A percentile compares a stretch with the other conserved stretches of the same genome.
These are phyloP conservation scores for Cebus imitator DNA, from an alignment of 2,113 vertebrate genomes.

Conservation along the genomic window DNA sequence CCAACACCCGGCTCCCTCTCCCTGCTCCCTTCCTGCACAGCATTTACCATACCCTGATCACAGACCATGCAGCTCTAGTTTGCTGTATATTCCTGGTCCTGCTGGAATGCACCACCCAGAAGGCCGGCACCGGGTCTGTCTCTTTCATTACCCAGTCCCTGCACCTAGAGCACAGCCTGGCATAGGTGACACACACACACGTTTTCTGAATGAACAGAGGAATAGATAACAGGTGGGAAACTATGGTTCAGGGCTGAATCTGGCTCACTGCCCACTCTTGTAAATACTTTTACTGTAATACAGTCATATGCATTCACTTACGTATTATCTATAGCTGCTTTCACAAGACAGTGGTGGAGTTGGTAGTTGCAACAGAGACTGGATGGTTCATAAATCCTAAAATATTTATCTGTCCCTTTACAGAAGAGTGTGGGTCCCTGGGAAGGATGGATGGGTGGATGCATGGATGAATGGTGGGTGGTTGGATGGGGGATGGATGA, in stretches of 20 bases:
- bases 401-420: background rate
- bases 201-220: background rate
- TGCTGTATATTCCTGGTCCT: background rate
- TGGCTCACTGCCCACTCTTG: no score
- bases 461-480: no score
- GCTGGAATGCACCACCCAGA: background rate
- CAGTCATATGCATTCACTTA: background rate
- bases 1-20: background rate
- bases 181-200: background rate
- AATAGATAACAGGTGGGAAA: background rate
- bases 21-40: background rate
- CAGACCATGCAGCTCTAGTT: rapidly evolving
- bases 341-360: background rate
- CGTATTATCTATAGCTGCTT: rapidly evolving
- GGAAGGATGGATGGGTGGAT: background rate
- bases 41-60: rapidly evolving
- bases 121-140: background rate
- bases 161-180: background rate
- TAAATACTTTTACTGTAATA: no score
- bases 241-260: background rate
- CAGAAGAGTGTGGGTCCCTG: background rate
- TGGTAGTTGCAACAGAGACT: background rate
- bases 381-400: background rate
- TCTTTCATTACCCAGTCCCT: background rate
- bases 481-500: no score